Percentiles rank a stretch among this genome's conserved stretches.
phyloP scores from a whole-genome alignment of 37 sponge, comb jelly and placozoan species.

The Dysidea cf. avara region DNA sequence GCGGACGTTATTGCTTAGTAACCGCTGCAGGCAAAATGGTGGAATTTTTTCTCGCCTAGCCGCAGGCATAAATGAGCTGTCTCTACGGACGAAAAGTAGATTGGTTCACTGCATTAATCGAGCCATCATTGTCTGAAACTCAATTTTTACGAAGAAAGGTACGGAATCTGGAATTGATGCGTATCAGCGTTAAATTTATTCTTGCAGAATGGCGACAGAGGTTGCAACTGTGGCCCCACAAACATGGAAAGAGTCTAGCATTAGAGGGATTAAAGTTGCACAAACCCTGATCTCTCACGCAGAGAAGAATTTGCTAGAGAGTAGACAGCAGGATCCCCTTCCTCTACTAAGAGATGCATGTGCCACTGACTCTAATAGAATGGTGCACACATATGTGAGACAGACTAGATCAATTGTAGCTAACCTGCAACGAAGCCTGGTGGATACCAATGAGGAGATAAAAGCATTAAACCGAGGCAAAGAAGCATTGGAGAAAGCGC shows the following conservation, averaged over 20 bases:
- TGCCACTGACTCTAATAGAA: slow-evolving; percentile 47
- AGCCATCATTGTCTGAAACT: no score
- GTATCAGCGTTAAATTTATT: no score
- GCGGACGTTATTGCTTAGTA: no score
- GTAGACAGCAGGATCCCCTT: slow-evolving; percentile 39
- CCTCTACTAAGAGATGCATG: slow-evolving; percentile 58
- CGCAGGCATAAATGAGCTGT: no score
- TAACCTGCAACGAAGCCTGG: slow-evolving; percentile 29
- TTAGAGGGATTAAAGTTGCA: slow-evolving; percentile 47
- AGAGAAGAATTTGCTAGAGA: slow-evolving; percentile 13
- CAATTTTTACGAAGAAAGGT: no score
- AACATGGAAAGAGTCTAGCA: slow-evolving; percentile 62
- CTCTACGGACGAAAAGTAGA: no score
- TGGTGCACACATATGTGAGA: slow-evolving; percentile 52
- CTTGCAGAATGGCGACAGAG: no score
- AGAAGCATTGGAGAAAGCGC: slow-evolving; percentile 62
- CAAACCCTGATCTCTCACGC: slow-evolving; percentile 48
- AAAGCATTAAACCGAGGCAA: slow-evolving; percentile 50
- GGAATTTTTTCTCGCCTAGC: no score
- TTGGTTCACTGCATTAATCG: no score
- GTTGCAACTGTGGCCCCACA: slow-evolving; percentile 53
- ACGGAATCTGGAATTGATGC: no score
- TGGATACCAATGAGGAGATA: slow-evolving; percentile 65
- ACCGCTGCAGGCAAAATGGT: no score
- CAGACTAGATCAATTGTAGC: slow-evolving; percentile 46